Conservation (phyloP, 1,140 invertebrate species). For the Leucophenga varia region DNA sequence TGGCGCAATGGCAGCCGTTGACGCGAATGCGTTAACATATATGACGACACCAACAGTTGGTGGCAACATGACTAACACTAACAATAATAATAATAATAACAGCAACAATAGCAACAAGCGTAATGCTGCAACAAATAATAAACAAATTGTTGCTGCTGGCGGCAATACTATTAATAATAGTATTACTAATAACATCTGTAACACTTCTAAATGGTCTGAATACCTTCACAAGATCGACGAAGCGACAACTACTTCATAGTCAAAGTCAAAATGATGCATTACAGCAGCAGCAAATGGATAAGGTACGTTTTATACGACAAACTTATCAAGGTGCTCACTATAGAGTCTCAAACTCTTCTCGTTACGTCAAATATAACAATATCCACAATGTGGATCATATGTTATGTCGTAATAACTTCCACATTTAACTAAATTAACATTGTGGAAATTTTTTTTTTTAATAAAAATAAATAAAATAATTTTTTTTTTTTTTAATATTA, state of each 20-base stretch:
- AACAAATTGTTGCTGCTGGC: slow-evolving; percentile 40
- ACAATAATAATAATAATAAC: slow-evolving; percentile 10
- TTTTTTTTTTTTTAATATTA: too few species aligned
- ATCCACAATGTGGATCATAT: too few species aligned
- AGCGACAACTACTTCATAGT: slow-evolving; percentile 50
- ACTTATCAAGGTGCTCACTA: too few species aligned
- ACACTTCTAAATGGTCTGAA: slow-evolving; percentile 6
- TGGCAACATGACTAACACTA: slow-evolving; percentile 21
- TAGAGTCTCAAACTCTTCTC: too few species aligned
- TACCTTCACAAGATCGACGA: slow-evolving; percentile 16
- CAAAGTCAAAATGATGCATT: slow-evolving; percentile 46
- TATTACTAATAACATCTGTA: slow-evolving; percentile 12
- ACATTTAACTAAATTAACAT: too few species aligned
- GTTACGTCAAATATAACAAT: too few species aligned
- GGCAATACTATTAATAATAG: slow-evolving; percentile 37
- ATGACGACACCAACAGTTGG: slow-evolving; percentile 33
- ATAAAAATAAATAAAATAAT: too few species aligned
- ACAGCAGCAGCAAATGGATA: slow-evolving; percentile 29
- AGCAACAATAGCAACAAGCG: slow-evolving; percentile 9
- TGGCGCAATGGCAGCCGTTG: slow-evolving; percentile 12
- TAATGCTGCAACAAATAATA: neutral
- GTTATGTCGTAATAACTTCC: too few species aligned
- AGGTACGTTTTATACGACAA: neutral
- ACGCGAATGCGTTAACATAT: slow-evolving; percentile 18
- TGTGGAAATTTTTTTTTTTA: too few species aligned